A percentile compares a stretch with the other conserved stretches of the same genome.
These are phyloP conservation scores for Electrophaes corylata DNA, from an alignment of 2,888 invertebrate species.

Conservation along the genomic window DNA sequence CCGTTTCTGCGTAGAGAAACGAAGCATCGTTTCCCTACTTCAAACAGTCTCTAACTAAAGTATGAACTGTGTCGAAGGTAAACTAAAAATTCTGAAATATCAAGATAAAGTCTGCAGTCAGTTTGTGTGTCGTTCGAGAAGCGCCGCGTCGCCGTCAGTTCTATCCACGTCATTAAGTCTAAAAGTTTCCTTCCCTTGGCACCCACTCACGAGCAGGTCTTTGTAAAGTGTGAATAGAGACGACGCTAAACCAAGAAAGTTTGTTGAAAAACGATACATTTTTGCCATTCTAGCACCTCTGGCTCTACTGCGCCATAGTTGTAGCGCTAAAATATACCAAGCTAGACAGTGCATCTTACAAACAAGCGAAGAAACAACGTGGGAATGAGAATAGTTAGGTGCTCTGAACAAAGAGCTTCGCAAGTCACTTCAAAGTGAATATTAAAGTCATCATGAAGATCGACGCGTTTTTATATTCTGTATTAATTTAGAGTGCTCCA, in stretches of 20 bases:
- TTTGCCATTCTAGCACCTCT: conserved; percentile 42
- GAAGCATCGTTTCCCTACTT: conserved; percentile 6
- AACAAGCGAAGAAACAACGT: conserved; percentile 55
- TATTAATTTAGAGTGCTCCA: conserved; percentile 25
- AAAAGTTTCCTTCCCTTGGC: conserved; percentile 66
- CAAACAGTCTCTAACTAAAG: background rate
- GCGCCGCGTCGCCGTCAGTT: conserved; percentile 24
- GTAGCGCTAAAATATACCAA: conserved; percentile 22
- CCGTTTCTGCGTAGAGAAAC: too few species aligned
- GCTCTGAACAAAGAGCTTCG: conserved; percentile 60
- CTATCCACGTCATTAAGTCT: conserved; percentile 67
- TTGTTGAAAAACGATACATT: conserved; percentile 63
- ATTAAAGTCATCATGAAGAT: conserved; percentile 42
- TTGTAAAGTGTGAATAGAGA: conserved; percentile 50
- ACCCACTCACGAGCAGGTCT: conserved; percentile 40
- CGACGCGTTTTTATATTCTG: conserved; percentile 34
- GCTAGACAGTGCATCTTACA: conserved; percentile 46
- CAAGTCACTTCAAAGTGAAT: conserved; percentile 50
- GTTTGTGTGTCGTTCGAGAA: conserved; percentile 7
- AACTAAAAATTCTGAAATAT: conserved; percentile 9
- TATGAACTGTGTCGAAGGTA: conserved; percentile 5
- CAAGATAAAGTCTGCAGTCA: conserved; percentile 3
- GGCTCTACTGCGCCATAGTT: conserved; percentile 17
- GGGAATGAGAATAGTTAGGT: conserved; percentile 63
- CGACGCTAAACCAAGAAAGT: conserved; percentile 58